phyloP scores from a whole-genome alignment of 2,888 invertebrate species.

The Chloromyia formosa region DNA sequence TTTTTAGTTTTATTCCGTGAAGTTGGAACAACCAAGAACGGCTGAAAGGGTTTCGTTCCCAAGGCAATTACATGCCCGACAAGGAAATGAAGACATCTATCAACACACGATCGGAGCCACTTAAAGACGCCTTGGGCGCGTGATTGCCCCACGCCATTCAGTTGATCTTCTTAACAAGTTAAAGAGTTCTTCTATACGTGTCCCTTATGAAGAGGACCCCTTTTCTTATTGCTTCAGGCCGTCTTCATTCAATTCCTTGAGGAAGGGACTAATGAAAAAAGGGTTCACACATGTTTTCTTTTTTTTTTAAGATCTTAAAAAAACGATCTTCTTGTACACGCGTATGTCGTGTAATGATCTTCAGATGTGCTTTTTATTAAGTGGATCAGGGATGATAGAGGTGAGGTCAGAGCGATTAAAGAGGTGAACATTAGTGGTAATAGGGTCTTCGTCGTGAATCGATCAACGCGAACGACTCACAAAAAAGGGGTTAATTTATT shows the following conservation, averaged over 20 bases:
- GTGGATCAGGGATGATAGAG: conserved; percentile 40
- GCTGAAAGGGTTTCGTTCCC: conserved; percentile 33
- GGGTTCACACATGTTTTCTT: conserved; percentile 42
- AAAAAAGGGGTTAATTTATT: conserved; percentile 42
- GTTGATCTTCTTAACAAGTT: not conserved
- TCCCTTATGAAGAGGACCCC: not conserved
- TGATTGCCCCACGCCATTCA: conserved; percentile 40
- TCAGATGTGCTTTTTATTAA: conserved; percentile 39
- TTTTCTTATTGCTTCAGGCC: conserved; percentile 10
- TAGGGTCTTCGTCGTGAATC: conserved; percentile 17
- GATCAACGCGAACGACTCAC: not conserved
- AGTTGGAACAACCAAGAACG: not conserved
- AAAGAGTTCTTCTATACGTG: conserved; percentile 31
- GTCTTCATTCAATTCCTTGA: not conserved
- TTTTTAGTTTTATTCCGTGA: not conserved
- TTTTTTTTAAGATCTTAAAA: conserved; percentile 18
- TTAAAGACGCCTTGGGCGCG: conserved; percentile 40
- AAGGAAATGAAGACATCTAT: conserved; percentile 45
- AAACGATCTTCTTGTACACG: conserved; percentile 32
- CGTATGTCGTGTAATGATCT: conserved; percentile 35
- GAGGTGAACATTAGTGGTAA: conserved; percentile 48
- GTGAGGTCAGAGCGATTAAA: conserved; percentile 46
- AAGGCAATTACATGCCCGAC: conserved; percentile 42
- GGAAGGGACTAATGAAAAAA: conserved; percentile 40
- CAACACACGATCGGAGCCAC: conserved; percentile 41